phyloP scores from a whole-genome alignment of 2,888 invertebrate species.

The Hypomecis punctinalis region DNA sequence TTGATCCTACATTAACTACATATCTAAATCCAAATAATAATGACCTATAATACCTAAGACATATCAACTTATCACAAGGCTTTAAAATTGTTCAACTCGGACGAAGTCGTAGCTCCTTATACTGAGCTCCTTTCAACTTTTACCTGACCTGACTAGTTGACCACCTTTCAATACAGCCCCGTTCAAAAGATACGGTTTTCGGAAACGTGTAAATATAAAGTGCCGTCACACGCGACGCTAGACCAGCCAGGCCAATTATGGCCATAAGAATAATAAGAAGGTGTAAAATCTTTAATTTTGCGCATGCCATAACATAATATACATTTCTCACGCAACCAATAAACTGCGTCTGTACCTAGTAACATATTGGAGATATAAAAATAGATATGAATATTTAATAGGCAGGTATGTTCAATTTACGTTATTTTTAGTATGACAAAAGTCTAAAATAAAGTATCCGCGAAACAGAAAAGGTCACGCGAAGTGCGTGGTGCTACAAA shows the following conservation, averaged over 20 bases:
- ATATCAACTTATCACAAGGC: too few relatives aligned
- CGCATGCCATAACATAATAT: conserved; percentile 64
- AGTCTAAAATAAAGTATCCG: neutral
- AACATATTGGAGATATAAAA: conserved; percentile 26
- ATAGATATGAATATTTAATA: neutral
- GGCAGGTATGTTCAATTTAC: neutral
- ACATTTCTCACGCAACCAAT: conserved; percentile 62
- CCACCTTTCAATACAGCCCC: neutral
- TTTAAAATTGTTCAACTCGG: too few relatives aligned
- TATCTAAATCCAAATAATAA: too few relatives aligned
- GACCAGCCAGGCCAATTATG: conserved; percentile 51
- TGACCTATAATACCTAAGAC: too few relatives aligned
- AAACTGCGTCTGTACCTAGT: conserved; percentile 33
- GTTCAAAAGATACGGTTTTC: conserved; percentile 24
- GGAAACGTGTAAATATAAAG: conserved; percentile 42
- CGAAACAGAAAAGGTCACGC: too few relatives aligned
- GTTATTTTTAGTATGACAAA: neutral
- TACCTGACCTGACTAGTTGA: too few relatives aligned
- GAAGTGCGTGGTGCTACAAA: too few relatives aligned
- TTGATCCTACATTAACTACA: too few relatives aligned
- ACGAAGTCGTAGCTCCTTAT: too few relatives aligned
- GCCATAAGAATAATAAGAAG: conserved; percentile 53
- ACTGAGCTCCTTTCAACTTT: too few relatives aligned
- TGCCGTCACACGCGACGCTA: conserved; percentile 48
- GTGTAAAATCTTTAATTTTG: conserved; percentile 74